These are phyloP conservation scores for Sweltsa coloradensis DNA, from an alignment of 1,140 invertebrate genomes.

Conservation along the genomic window DNA sequence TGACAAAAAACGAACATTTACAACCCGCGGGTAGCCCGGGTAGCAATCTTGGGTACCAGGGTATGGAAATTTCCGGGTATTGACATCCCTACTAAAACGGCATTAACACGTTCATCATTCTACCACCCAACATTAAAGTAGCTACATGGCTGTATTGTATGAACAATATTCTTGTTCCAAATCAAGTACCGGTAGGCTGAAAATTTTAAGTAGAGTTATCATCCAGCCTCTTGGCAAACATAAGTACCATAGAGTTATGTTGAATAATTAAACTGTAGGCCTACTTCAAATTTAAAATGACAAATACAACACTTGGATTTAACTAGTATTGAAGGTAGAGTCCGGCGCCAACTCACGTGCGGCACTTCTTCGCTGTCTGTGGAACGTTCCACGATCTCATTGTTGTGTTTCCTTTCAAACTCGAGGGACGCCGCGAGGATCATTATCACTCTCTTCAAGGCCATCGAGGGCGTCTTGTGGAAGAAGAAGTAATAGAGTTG, in stretches of 20 bases:
- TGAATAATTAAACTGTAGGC: background rate
- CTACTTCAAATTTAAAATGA: too few relatives aligned
- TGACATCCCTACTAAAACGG: too few relatives aligned
- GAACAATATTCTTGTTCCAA: too few relatives aligned
- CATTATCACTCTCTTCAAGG: slow-evolving; percentile 90
- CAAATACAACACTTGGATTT: background rate
- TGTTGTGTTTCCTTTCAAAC: slow-evolving; percentile 89
- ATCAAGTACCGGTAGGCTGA: too few relatives aligned
- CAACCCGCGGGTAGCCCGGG: too few relatives aligned
- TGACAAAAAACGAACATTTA: too few relatives aligned
- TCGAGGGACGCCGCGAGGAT: slow-evolving; percentile 91
- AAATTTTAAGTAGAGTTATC: background rate
- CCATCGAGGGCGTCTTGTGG: slow-evolving; percentile 89
- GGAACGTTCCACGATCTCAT: slow-evolving; percentile 84
- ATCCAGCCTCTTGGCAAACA: background rate
- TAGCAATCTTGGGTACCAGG: too few relatives aligned
- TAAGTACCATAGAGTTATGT: background rate
- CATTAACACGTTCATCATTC: too few relatives aligned
- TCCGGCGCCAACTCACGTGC: slow-evolving; percentile 41
- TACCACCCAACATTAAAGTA: too few relatives aligned
- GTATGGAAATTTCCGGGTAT: too few relatives aligned
- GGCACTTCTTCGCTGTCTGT: slow-evolving; percentile 94
- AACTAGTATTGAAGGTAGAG: background rate
- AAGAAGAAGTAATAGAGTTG: slow-evolving; percentile 94
- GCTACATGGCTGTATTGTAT: too few relatives aligned